These are phyloP conservation scores for Phalloptychus januarius DNA, from an alignment of 2,797 vertebrate species.

Conservation along the genomic window DNA sequence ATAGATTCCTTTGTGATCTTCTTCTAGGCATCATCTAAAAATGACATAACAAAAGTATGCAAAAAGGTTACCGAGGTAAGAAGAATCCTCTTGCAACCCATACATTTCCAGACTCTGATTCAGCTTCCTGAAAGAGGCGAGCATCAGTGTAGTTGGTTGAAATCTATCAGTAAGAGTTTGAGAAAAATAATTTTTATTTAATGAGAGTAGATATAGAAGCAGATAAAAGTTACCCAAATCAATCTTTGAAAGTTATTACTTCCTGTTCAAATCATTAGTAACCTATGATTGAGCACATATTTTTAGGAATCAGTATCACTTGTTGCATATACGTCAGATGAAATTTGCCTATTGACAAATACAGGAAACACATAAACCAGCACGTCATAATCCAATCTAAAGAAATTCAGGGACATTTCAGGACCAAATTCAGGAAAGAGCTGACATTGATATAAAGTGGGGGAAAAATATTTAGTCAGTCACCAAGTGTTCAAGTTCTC, in stretches of 20 bases:
- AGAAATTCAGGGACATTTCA: background rate
- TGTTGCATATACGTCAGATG: background rate
- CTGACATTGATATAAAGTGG: background rate
- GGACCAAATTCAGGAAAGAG: background rate
- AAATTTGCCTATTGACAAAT: background rate
- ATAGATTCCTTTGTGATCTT: background rate
- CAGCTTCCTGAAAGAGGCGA: background rate
- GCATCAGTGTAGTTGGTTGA: background rate
- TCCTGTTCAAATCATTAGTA: background rate
- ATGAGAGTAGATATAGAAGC: background rate
- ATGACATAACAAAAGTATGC: conserved; percentile 93
- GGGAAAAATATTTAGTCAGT: too few species aligned
- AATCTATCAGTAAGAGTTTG: background rate
- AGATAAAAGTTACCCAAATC: background rate
- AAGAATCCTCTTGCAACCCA: background rate
- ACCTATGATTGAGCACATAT: background rate
- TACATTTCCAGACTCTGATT: background rate
- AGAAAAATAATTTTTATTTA: background rate
- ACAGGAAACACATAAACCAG: background rate
- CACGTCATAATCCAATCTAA: background rate
- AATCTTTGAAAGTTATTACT: background rate
- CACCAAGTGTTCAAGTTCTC: too few species aligned
- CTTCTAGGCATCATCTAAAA: conserved; percentile 92
- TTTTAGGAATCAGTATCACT: background rate
- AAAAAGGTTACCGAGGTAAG: conserved; percentile 96